Conservation (phyloP, 30 jellyfish, hydroid and myxozoan species). For the Calvadosia cruxmelitensis region DNA sequence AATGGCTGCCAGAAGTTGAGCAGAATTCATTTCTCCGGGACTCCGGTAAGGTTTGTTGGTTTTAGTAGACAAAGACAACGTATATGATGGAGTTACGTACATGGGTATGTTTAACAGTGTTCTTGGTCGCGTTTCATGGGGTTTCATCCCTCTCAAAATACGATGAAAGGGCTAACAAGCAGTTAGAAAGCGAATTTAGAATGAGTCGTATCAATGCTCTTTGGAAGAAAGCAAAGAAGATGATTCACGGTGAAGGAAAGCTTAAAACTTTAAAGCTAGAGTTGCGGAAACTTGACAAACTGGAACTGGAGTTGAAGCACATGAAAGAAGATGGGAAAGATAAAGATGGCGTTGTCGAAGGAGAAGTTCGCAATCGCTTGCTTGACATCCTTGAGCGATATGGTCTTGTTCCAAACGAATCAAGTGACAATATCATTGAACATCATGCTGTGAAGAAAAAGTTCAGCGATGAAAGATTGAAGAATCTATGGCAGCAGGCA, state of each 20-base stretch:
- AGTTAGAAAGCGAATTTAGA: conserved; percentile 18
- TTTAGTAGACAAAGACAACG: no score
- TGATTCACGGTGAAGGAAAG: conserved; percentile 21
- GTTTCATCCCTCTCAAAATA: not conserved
- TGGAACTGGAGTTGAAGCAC: conserved; percentile 29
- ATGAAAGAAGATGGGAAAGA: conserved; percentile 8
- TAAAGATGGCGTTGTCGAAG: conserved; percentile 21
- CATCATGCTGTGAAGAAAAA: conserved; percentile 22
- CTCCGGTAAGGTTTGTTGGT: no score
- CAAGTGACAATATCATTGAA: not conserved
- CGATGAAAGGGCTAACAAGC: not conserved
- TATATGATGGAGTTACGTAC: not conserved
- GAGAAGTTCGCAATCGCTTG: conserved; percentile 11
- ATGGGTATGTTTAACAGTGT: not conserved
- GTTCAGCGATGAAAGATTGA: conserved; percentile 31
- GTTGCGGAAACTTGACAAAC: conserved; percentile 34
- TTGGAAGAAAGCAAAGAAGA: conserved; percentile 52
- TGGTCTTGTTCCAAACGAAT: conserved; percentile 25
- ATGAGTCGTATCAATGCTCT: conserved; percentile 18
- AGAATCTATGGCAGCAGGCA: conserved; percentile 50
- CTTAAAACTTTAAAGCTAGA: conserved; percentile 14
- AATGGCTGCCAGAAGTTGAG: no score
- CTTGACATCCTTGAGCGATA: conserved; percentile 25
- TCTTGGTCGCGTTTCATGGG: no score
- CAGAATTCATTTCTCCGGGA: no score